Percentiles rank a stretch among this genome's conserved stretches.
Evolutionary conservation across 2,113 vertebrate genomes (phyloP).

Genomic region (Abramis brama): DNA sequence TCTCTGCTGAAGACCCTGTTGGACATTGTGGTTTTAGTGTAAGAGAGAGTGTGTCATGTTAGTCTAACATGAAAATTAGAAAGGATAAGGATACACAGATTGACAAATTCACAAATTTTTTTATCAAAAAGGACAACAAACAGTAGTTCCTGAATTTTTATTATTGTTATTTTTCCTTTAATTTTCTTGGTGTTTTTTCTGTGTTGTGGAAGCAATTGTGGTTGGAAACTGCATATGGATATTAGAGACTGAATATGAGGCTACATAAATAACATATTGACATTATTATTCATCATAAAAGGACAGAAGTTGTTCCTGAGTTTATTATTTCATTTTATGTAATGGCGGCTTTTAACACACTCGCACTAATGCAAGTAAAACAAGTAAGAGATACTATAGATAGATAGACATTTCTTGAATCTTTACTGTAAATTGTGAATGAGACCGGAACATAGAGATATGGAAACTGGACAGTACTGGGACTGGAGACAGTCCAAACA

Average conservation of each 20-base stretch:
- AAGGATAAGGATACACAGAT: background rate
- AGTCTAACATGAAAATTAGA: background rate
- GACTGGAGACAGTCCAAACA: conserved; percentile 10
- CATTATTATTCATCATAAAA: background rate
- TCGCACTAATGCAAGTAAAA: background rate
- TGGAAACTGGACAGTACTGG: background rate
- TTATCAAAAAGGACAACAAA: background rate
- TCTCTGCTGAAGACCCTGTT: conserved; percentile 13
- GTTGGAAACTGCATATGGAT: background rate
- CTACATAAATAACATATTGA: background rate
- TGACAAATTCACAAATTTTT: background rate
- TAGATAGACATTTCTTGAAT: background rate
- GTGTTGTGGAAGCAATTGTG: background rate
- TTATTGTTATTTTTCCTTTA: background rate
- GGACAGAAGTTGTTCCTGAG: too few species aligned
- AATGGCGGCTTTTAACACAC: background rate
- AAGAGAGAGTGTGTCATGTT: background rate
- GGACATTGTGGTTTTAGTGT: background rate
- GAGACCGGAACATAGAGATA: background rate
- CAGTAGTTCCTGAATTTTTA: background rate
- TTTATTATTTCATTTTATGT: background rate
- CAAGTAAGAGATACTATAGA: background rate
- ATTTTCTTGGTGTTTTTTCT: background rate
- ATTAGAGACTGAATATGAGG: background rate
- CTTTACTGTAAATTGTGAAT: background rate